These are phyloP conservation scores for Motacilla alba DNA, from an alignment of 2,113 vertebrate genomes.

Conservation along the genomic window DNA sequence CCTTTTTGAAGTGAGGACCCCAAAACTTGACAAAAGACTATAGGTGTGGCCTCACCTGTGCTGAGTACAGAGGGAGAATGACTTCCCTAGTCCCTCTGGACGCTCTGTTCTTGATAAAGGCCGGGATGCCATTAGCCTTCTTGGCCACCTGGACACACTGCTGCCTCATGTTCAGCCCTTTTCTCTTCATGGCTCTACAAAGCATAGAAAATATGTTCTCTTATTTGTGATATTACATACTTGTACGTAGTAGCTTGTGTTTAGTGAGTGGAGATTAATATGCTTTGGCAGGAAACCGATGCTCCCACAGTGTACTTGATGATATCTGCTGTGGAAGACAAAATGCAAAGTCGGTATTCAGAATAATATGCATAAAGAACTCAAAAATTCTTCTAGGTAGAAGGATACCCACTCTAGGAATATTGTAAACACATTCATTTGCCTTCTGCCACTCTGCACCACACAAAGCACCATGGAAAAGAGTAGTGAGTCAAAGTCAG, in stretches of 20 bases:
- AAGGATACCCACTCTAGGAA: background rate
- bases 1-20: background rate
- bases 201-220: background rate
- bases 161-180: background rate
- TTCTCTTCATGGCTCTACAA: background rate
- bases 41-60: background rate
- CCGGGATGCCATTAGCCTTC: background rate
- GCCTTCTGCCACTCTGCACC: background rate
- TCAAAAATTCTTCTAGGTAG: background rate
- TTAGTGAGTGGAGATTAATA: background rate
- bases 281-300: background rate
- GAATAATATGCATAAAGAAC: background rate
- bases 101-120: background rate
- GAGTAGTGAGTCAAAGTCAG: background rate
- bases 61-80: background rate
- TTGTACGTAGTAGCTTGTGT: background rate
- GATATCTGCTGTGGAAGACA: background rate
- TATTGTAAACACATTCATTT: background rate
- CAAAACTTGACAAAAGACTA: background rate
- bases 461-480: background rate
- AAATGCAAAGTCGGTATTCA: background rate
- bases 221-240: background rate
- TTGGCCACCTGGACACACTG: background rate
- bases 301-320: background rate
- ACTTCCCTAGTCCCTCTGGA: background rate